Evolutionary conservation across 2,113 vertebrate genomes (phyloP).

Genomic region (Vidua chalybeata): DNA sequence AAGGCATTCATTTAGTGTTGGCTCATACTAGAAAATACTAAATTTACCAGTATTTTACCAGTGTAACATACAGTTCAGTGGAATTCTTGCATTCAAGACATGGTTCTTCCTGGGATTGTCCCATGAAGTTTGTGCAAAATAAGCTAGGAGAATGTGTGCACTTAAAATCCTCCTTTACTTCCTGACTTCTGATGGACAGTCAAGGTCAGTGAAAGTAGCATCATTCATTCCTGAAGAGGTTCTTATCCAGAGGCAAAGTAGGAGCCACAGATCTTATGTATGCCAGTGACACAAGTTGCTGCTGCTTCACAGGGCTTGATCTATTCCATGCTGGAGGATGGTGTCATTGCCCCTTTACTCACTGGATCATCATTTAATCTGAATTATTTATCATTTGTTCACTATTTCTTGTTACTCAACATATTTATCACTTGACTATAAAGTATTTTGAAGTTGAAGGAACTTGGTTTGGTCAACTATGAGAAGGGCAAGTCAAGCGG

Average conservation of each 20-base stretch:
- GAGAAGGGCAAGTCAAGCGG: background rate
- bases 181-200: background rate
- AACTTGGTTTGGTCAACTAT: background rate
- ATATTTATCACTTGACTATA: background rate
- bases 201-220: background rate
- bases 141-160: background rate
- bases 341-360: background rate
- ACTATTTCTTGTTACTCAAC: background rate
- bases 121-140: background rate
- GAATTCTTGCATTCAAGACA: background rate
- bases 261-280: background rate
- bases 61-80: background rate
- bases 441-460: background rate
- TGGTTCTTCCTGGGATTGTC: background rate
- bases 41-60: background rate
- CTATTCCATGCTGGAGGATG: background rate
- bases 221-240: background rate
- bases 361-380: background rate
- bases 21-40: background rate
- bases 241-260: background rate
- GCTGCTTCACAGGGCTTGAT: background rate
- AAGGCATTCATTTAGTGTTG: background rate
- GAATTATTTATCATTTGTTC: background rate
- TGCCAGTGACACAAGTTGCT: accelerated
- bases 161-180: background rate